phyloP scores from a whole-genome alignment of 2,888 invertebrate genomes.

The Anthophora plumipes region DNA sequence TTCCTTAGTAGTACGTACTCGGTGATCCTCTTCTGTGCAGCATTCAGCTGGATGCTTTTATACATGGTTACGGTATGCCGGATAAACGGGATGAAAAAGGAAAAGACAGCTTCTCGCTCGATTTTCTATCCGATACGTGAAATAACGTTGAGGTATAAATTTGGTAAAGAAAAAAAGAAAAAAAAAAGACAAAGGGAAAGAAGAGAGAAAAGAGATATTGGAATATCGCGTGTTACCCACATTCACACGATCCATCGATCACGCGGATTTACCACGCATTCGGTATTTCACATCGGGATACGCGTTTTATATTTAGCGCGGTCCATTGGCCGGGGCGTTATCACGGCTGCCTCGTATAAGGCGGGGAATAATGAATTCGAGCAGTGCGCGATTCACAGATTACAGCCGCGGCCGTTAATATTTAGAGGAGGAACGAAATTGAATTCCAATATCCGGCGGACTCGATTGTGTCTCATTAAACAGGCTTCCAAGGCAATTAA shows the following conservation, averaged over 20 bases:
- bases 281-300: constrained; percentile 15
- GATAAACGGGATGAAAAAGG: constrained; percentile 4
- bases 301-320: constrained; percentile 47
- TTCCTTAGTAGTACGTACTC: constrained; percentile 18
- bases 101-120: background rate
- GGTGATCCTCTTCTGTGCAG: constrained; percentile 8
- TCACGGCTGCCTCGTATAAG: constrained; percentile 27
- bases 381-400: constrained; percentile 41
- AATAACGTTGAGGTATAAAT: constrained; percentile 35
- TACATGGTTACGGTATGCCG: background rate
- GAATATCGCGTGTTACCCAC: constrained; percentile 25
- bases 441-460: constrained; percentile 47
- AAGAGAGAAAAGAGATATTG: background rate
- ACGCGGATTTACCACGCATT: constrained; percentile 27
- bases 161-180: background rate
- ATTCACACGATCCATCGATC: constrained; percentile 47
- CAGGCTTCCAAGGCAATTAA: constrained; percentile 47
- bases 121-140: constrained; percentile 22
- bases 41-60: constrained; percentile 22
- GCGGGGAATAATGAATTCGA: constrained; percentile 44
- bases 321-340: constrained; percentile 22
- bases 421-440: constrained; percentile 53
- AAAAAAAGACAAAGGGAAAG: background rate
- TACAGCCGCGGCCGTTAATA: constrained; percentile 41
- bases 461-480: constrained; percentile 50